These are phyloP conservation scores for Lycopodina hypogea DNA, from an alignment of 37 sponge, comb jelly and placozoan species.

Conservation along the genomic window DNA sequence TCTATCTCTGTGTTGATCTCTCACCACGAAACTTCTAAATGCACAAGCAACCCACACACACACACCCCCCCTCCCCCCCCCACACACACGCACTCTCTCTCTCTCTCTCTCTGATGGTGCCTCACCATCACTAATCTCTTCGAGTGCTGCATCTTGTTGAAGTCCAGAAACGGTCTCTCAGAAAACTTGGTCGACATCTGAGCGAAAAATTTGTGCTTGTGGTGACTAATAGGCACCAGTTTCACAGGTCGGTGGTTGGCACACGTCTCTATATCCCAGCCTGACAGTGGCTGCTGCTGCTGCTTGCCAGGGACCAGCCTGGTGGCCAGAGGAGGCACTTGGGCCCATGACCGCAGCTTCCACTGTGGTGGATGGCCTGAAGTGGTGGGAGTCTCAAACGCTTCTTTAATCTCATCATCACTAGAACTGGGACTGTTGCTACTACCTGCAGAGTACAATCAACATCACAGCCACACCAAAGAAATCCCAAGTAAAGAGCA, in stretches of 20 bases:
- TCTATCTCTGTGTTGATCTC: no score
- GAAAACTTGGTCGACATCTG: slow-evolving; percentile 29
- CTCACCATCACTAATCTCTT: slow-evolving; percentile 43
- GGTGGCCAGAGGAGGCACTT: no score
- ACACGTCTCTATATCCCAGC: not conserved
- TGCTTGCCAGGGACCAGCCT: not conserved
- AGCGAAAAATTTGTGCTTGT: slow-evolving; percentile 47
- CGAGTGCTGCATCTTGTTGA: slow-evolving; percentile 65
- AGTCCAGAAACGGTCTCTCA: slow-evolving; percentile 49
- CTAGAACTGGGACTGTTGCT: slow-evolving; percentile 57
- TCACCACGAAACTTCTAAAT: no score
- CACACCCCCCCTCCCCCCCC: not conserved
- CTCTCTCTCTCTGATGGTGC: not conserved
- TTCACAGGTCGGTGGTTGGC: slow-evolving; percentile 30
- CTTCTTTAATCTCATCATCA: slow-evolving; percentile 68
- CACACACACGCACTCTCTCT: not conserved
- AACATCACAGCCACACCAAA: no score
- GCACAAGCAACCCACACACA: no score
- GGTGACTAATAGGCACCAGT: slow-evolving; percentile 11
- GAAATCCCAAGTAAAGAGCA: no score
- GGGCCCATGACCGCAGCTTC: not conserved
- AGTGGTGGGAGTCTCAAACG: slow-evolving; percentile 18
- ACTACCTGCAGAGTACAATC: slow-evolving; percentile 14
- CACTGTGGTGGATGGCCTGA: not conserved
- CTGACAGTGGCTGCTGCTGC: not conserved